These are phyloP conservation scores for Chalcosyrphus nemorum DNA, from an alignment of 2,888 invertebrate genomes.

Conservation along the genomic window DNA sequence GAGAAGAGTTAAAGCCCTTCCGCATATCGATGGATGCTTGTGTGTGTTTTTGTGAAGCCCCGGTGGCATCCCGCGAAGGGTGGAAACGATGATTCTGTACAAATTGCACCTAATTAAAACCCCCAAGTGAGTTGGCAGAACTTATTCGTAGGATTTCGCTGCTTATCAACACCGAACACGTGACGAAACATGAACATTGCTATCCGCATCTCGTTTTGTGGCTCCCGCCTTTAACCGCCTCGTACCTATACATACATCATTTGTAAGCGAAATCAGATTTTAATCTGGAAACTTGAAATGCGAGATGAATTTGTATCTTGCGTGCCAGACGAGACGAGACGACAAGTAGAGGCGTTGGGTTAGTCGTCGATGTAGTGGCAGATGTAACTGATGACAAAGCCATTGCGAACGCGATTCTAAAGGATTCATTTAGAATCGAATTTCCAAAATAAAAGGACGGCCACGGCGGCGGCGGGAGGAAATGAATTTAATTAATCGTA, in stretches of 20 bases:
- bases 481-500: conserved; percentile 54
- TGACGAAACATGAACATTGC: conserved; percentile 42
- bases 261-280: conserved; percentile 40
- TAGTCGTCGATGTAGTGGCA: neutral
- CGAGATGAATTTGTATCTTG: conserved; percentile 39
- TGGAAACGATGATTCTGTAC: conserved; percentile 17
- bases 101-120: conserved; percentile 58
- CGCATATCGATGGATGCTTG: conserved; percentile 20
- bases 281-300: conserved; percentile 34
- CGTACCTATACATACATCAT: conserved; percentile 22
- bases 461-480: neutral
- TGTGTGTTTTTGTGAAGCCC: conserved; percentile 6
- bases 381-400: conserved; percentile 46
- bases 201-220: neutral
- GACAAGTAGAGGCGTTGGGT: conserved; percentile 26
- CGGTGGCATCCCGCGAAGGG: neutral
- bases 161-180: conserved; percentile 44
- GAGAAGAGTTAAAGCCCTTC: conserved; percentile 31
- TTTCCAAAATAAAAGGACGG: conserved; percentile 43
- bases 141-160: conserved; percentile 3
- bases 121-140: conserved; percentile 22
- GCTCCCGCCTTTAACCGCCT: neutral
- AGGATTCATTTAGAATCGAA: conserved; percentile 44
- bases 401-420: conserved; percentile 4
- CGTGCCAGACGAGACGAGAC: conserved; percentile 17